phyloP scores from a whole-genome alignment of 2,797 vertebrate genomes.

The Fistularia commersonii region DNA sequence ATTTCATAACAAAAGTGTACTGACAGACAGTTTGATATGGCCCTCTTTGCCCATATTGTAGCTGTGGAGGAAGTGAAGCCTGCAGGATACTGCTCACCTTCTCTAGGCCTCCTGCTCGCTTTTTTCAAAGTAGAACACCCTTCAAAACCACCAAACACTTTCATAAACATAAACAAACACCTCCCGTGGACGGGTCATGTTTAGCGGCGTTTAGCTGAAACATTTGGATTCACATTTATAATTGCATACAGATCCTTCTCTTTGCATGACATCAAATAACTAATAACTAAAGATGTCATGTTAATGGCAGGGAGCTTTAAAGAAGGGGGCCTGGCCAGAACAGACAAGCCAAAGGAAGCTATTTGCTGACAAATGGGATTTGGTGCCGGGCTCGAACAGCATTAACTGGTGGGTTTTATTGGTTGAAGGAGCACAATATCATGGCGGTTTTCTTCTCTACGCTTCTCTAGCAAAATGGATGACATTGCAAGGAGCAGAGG shows the following conservation, averaged over 20 bases:
- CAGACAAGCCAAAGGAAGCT: constrained; percentile 61
- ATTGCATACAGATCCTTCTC: constrained; percentile 37
- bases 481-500: constrained; percentile 58
- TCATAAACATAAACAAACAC: constrained; percentile 3
- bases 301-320: constrained; percentile 52
- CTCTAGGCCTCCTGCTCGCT: constrained; percentile 37
- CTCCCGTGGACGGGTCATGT: constrained; percentile 7
- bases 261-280: constrained; percentile 47
- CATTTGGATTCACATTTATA: constrained; percentile 25
- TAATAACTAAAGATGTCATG: constrained; percentile 55
- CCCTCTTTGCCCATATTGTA: constrained; percentile 43
- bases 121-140: constrained; percentile 17
- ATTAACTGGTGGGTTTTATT: constrained; percentile 75
- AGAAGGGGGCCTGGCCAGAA: constrained; percentile 57
- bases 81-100: constrained; percentile 29
- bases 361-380: constrained; percentile 76
- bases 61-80: constrained; percentile 35
- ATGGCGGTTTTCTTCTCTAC: constrained; percentile 60
- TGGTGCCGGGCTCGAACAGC: constrained; percentile 64
- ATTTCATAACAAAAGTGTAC: constrained; percentile 33
- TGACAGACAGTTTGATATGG: constrained; percentile 47
- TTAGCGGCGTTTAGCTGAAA: constrained; percentile 29
- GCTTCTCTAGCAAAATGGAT: constrained; percentile 61
- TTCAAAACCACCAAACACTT: constrained; percentile 5
- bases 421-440: constrained; percentile 69